Base-by-base conservation (phyloP, 53 echinoderm and acorn worm genomes). In the Stichopus horrens region DNA sequence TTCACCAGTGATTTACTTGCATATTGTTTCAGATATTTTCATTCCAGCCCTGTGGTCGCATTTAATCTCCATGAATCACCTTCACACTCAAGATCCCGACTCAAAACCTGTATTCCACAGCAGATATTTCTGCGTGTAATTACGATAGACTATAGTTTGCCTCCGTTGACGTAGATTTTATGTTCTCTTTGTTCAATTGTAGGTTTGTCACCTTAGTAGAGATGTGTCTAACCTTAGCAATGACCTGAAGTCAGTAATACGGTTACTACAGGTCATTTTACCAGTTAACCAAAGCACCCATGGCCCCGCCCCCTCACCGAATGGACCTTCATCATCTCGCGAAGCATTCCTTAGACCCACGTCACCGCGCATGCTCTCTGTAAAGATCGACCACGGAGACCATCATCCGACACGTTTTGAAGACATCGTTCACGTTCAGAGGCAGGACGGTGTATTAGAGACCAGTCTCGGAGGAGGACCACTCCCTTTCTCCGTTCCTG, bases 181-280 rank as follows among this genome's bases (percentile, higher is more conserved):
- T 4, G 5, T 51, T 23, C 10, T 52, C 51, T 53, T 9, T 57
- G 56, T 58, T 63, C 59, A 23, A 37, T 51, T 83, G 20, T 88
- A 97, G 97, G 97, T 97, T 23, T 95, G 90, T 9, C 91, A 95
- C 88, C 89, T 97, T 14, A 97, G 97, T 76, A 90, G 90, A 80
- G 97, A 97, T 58, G 97, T 97, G 4, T 94, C 97, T 37, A 94
- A 92, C 84, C 93, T 97, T 55, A 97, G 97, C 67, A 94, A 97
- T 56, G 97, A 97, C 86, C 91, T 97, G 20, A 95, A 91, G 83
- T 94, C 97, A 53, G 95, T 97, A 2, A 91, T 97, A 59, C 91
- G 92, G 52, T 93, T 97, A 22, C 90, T 97, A 21, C 97, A 97
- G 57, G 93, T 94, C 52, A 95, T 95, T 56, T 76, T 92, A 51